Base-by-base conservation (phyloP, 2,888 invertebrate genomes). In the Yponomeuta plumbellus region DNA sequence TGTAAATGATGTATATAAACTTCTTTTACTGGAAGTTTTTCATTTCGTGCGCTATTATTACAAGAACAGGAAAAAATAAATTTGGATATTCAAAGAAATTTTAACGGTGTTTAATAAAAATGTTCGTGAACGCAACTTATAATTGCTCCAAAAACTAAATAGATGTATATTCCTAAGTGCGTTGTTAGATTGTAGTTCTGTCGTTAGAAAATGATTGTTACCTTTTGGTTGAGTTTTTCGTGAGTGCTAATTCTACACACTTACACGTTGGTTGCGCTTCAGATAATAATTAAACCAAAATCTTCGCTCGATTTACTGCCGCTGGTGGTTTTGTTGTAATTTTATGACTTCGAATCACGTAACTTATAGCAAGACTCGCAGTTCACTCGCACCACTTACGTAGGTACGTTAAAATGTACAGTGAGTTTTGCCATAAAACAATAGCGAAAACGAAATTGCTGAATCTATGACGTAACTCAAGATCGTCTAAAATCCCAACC, bases 321-420 rank as follows among this genome's bases (percentile, higher is more conserved):
- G 82, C 77, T 39, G 23, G 64, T 17, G 23, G 44, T 65, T 84
- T 74, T 70, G 80, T 81, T 81, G 83, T 85, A 88, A 85, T 87
- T 88, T 88, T 85, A 87, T 76, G 85, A 81, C 80, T 75, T 75
- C 75, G 84, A 82, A 79, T 82, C 88, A 88, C 87, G 88, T 84
- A 86, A 83, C 76, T 81, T 81, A 8, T 44, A 5, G 17, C 62
- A 62, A 62, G 62, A n/a, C 34, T 40, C 39, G 13, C 17, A 62
- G 62, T 59, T 59, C 5, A 21, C 59, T 23, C 59, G 23, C 11
- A 59, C 6, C 59, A 59, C 13, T 52, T 52, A 52, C 17, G 17
- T 52, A 52, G 17, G 17, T 52, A 52, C 6, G 44, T 52, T 44
- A 44, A 13, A 44, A 44, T 44, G 2, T 44, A 39, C 8, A 44